These are phyloP conservation scores for Crotophaga sulcirostris DNA, from an alignment of 2,113 vertebrate genomes.

Conservation along the genomic window DNA sequence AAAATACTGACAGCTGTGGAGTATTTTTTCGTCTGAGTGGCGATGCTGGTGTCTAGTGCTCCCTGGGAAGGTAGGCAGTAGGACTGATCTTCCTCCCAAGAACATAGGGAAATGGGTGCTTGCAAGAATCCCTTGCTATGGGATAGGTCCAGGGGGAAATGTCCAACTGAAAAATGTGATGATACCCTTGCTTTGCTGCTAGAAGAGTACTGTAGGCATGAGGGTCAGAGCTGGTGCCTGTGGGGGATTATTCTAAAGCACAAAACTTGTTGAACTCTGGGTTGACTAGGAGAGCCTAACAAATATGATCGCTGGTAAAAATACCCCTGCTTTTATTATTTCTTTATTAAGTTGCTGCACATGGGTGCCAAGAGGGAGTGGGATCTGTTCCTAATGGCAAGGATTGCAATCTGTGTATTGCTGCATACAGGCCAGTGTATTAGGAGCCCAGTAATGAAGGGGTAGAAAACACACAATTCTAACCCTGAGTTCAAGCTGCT, in stretches of 20 bases:
- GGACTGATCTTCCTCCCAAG: not conserved
- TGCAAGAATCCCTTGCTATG: too few relatives aligned
- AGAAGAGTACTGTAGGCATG: not conserved
- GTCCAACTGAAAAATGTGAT: rapidly evolving
- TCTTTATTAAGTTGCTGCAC: not conserved
- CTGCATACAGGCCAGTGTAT: rapidly evolving
- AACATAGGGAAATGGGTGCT: rapidly evolving
- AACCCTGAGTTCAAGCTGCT: not conserved
- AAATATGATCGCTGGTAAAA: not conserved
- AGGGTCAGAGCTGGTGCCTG: rapidly evolving
- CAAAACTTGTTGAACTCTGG: not conserved
- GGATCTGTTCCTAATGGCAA: not conserved
- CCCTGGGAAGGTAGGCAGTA: not conserved
- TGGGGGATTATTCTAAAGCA: rapidly evolving
- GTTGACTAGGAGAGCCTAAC: not conserved
- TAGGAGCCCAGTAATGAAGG: not conserved
- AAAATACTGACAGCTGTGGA: not conserved
- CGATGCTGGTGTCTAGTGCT: not conserved
- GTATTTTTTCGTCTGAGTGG: rapidly evolving
- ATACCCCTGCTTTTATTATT: rapidly evolving
- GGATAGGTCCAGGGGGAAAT: not conserved
- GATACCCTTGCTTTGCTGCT: not conserved
- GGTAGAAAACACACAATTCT: not conserved
- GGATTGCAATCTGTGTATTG: not conserved
- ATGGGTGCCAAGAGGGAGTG: not conserved